Evolutionary conservation across 1,140 invertebrate species (phyloP).

Genomic region (Samia ricini): DNA sequence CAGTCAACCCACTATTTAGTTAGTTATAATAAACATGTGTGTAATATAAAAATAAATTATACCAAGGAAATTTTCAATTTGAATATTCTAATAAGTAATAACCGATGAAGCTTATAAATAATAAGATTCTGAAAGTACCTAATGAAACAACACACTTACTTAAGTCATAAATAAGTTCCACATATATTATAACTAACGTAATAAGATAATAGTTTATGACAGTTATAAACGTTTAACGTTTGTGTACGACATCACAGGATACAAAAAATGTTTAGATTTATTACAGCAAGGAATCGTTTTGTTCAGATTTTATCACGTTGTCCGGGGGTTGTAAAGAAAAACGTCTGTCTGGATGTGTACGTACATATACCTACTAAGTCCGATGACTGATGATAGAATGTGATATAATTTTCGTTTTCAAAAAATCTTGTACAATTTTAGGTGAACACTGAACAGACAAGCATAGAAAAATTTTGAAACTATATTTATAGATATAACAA

Average conservation of each 20-base stretch:
- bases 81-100: neutral
- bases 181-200: conserved; percentile 12
- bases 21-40: too few species aligned
- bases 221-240: conserved; percentile 27
- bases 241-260: conserved; percentile 11
- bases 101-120: neutral
- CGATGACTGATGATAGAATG: neutral
- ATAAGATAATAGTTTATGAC: conserved; percentile 24
- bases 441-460: too few species aligned
- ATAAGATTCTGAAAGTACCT: neutral
- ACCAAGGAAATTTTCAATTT: too few species aligned
- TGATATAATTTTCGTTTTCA: too few species aligned
- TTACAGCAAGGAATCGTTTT: conserved; percentile 8
- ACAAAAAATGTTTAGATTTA: conserved; percentile 14
- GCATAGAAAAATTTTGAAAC: too few species aligned
- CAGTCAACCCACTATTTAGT: too few species aligned
- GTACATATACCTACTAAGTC: too few species aligned
- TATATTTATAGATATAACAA: too few species aligned
- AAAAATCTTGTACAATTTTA: too few species aligned
- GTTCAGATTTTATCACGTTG: neutral
- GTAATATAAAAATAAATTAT: too few species aligned
- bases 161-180: neutral
- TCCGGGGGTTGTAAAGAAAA: neutral
- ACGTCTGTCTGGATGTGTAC: neutral
- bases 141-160: neutral